These are phyloP conservation scores for Calliphora vomitoria DNA, from an alignment of 2,888 invertebrate species.

Conservation along the genomic window DNA sequence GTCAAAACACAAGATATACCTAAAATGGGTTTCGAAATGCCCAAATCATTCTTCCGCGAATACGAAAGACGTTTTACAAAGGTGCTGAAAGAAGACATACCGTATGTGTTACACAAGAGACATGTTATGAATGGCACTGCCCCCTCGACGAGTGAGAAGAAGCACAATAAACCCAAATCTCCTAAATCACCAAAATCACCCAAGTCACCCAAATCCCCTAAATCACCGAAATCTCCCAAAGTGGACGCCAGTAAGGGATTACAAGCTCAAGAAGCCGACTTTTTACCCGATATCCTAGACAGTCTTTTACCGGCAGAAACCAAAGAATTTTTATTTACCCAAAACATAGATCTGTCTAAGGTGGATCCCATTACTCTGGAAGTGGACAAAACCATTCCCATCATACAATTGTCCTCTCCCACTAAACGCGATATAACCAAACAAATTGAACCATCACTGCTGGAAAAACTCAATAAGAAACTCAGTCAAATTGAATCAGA, in stretches of 20 bases:
- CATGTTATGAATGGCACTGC: slow-evolving; percentile 95
- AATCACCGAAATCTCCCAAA: slow-evolving; percentile 87
- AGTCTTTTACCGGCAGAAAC: slow-evolving; percentile 85
- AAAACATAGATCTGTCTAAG: slow-evolving; percentile 90
- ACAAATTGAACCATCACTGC: slow-evolving; percentile 88
- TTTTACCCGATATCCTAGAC: slow-evolving; percentile 86
- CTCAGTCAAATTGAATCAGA: slow-evolving; percentile 91
- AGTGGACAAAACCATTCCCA: slow-evolving; percentile 87
- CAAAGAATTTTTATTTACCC: slow-evolving; percentile 89
- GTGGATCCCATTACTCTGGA: slow-evolving; percentile 90
- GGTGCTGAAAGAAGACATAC: slow-evolving; percentile 89
- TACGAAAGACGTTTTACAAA: slow-evolving; percentile 86
- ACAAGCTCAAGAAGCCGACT: slow-evolving; percentile 80
- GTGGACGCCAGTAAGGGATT: slow-evolving; percentile 77
- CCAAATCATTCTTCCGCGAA: slow-evolving; percentile 90
- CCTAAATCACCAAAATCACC: slow-evolving; percentile 88
- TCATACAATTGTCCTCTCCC: slow-evolving; percentile 88
- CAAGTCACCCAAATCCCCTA: slow-evolving; percentile 88
- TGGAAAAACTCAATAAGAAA: slow-evolving; percentile 90
- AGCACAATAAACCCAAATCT: slow-evolving; percentile 87
- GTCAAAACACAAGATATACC: slow-evolving; percentile 85
- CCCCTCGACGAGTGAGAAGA: slow-evolving; percentile 85
- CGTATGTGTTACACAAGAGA: slow-evolving; percentile 93
- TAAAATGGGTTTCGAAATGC: slow-evolving; percentile 89
- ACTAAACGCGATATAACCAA: slow-evolving; percentile 89